A percentile compares a stretch with the other conserved stretches of the same genome.
Evolutionary conservation across 1,140 invertebrate species (phyloP).

Genomic region (Cydia pomonella): DNA sequence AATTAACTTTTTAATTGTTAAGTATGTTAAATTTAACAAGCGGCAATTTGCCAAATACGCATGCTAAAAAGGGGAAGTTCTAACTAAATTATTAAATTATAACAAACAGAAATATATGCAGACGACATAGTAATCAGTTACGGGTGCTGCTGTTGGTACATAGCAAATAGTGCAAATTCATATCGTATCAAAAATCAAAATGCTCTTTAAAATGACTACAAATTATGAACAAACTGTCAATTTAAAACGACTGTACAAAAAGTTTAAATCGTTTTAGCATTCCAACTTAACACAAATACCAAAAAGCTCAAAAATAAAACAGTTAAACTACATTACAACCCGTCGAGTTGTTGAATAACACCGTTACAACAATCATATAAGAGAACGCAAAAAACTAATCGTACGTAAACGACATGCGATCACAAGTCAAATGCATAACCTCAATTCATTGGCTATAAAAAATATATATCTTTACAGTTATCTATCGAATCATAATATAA

Average conservation of each 20-base stretch:
- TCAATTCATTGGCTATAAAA: constrained; percentile 65
- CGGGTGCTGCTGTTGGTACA: too few relatives aligned
- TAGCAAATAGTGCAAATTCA: too few relatives aligned
- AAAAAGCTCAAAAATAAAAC: neutral
- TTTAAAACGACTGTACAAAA: too few relatives aligned
- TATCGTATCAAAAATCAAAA: too few relatives aligned
- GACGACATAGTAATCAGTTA: too few relatives aligned
- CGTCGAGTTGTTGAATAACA: constrained; percentile 15
- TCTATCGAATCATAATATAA: constrained; percentile 68
- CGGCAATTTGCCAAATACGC: too few relatives aligned
- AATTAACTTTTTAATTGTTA: constrained; percentile 9
- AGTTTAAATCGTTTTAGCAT: neutral
- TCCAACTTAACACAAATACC: neutral
- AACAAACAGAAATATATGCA: too few relatives aligned
- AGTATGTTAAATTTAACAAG: too few relatives aligned
- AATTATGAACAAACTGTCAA: too few relatives aligned
- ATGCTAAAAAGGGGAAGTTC: too few relatives aligned
- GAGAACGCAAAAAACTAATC: constrained; percentile 44
- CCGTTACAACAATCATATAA: constrained; percentile 27
- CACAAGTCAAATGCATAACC: constrained; percentile 71
- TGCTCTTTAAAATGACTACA: too few relatives aligned
- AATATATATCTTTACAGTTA: constrained; percentile 71
- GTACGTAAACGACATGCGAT: constrained; percentile 39
- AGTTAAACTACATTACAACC: neutral
- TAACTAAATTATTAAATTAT: too few relatives aligned